Conservation (phyloP, 2,113 vertebrate species). For the Hydrochoerus hydrochaeris region DNA sequence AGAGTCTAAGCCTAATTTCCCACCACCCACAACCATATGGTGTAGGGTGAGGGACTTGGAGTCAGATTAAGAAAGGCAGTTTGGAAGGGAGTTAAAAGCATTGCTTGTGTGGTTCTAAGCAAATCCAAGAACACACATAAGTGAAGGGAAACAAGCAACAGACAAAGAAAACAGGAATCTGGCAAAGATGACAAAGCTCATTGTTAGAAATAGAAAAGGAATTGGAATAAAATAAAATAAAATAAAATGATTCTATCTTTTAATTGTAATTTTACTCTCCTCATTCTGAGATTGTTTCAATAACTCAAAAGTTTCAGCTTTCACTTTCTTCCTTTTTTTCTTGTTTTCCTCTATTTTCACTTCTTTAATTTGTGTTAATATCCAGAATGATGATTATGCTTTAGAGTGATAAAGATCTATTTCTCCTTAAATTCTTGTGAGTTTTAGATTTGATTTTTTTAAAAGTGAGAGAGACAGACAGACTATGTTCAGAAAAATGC, state of each 20-base stretch:
- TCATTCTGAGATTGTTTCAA: background rate
- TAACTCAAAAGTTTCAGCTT: background rate
- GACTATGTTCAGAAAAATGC: background rate
- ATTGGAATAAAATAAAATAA: background rate
- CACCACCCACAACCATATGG: too few species aligned
- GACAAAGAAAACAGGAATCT: background rate
- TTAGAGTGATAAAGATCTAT: background rate
- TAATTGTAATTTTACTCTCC: background rate
- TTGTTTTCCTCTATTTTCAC: background rate
- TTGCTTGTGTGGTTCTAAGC: background rate
- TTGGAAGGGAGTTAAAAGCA: background rate
- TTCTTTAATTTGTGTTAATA: background rate
- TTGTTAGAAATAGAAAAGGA: background rate
- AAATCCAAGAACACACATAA: background rate
- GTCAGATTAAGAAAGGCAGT: too few species aligned
- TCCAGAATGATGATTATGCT: background rate
- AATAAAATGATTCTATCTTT: background rate
- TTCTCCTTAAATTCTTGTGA: background rate
- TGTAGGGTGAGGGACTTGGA: background rate
- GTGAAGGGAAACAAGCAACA: background rate
- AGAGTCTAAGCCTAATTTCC: background rate
- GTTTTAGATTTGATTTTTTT: background rate
- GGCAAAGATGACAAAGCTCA: background rate
- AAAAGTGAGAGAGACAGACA: background rate
- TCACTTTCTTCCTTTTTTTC: background rate